A percentile compares a stretch with the other conserved stretches of the same genome.
Conservation (phyloP, 1,140 invertebrate species). For the Maniola jurtina region DNA sequence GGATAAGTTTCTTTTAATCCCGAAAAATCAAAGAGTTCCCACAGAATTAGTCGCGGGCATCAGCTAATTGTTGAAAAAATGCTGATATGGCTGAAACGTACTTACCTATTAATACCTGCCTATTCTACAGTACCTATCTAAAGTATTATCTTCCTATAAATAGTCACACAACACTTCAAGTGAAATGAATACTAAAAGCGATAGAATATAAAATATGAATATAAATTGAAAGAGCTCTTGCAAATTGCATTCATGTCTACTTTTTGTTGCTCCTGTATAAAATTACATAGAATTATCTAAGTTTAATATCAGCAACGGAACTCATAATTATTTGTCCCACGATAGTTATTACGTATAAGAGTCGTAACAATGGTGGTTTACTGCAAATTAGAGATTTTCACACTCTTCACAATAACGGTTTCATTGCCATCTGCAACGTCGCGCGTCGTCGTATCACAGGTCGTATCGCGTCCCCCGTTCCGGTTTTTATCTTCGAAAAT, state of each 20-base stretch:
- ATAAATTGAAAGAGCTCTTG: neutral
- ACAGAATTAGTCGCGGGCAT: no score
- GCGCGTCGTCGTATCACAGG: neutral
- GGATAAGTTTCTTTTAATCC: no score
- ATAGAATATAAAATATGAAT: neutral
- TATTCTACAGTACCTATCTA: no score
- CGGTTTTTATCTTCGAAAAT: constrained; percentile 25
- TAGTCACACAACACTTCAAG: no score
- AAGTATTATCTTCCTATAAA: no score
- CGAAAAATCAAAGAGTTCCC: no score
- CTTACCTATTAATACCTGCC: no score
- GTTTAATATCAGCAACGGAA: constrained; percentile 19
- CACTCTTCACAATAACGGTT: constrained; percentile 54
- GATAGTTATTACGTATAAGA: constrained; percentile 40
- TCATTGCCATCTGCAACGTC: constrained; percentile 29
- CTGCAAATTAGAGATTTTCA: constrained; percentile 57
- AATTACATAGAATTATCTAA: constrained; percentile 2
- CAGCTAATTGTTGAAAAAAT: no score
- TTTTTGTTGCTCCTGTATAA: constrained; percentile 4
- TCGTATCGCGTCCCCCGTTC: constrained; percentile 16
- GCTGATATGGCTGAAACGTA: no score
- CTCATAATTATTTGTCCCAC: constrained; percentile 24
- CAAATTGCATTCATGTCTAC: neutral
- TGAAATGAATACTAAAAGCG: no score
- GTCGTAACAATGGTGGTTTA: constrained; percentile 48